Conservation (phyloP, 2,113 vertebrate species). For the Electrona antarctica region DNA sequence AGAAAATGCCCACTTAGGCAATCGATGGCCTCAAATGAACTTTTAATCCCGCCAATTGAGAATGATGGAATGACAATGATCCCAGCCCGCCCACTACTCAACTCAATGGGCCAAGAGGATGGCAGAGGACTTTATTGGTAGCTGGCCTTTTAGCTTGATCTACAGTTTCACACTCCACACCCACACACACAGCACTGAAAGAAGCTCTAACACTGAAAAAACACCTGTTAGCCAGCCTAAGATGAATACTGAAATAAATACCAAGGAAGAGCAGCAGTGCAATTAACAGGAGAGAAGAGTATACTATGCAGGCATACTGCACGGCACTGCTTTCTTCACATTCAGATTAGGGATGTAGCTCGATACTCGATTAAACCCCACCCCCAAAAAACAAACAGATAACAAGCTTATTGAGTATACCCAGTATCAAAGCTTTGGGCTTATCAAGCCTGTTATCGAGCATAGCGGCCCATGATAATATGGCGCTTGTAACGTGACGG, state of each 20-base stretch:
- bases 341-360: neutral
- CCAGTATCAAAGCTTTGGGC: no score
- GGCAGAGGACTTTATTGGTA: neutral
- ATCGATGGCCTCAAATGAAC: slow-evolving; percentile 61
- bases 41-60: slow-evolving; percentile 57
- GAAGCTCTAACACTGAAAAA: neutral
- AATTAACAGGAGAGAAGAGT: no score
- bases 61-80: slow-evolving; percentile 43
- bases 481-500: no score
- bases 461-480: no score
- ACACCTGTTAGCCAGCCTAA: neutral
- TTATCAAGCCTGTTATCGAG: no score
- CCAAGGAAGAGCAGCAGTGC: no score
- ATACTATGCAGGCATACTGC: no score
- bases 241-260: neutral
- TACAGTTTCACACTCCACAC: neutral
- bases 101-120: slow-evolving; percentile 10
- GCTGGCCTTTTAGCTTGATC: neutral
- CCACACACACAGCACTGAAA: neutral
- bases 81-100: slow-evolving; percentile 25
- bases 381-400: no score
- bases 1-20: slow-evolving; percentile 61
- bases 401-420: no score
- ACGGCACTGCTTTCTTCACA: neutral
- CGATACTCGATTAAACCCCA: no score